Base-by-base conservation (phyloP, 2,888 invertebrate genomes). In the Ormia ochracea region DNA sequence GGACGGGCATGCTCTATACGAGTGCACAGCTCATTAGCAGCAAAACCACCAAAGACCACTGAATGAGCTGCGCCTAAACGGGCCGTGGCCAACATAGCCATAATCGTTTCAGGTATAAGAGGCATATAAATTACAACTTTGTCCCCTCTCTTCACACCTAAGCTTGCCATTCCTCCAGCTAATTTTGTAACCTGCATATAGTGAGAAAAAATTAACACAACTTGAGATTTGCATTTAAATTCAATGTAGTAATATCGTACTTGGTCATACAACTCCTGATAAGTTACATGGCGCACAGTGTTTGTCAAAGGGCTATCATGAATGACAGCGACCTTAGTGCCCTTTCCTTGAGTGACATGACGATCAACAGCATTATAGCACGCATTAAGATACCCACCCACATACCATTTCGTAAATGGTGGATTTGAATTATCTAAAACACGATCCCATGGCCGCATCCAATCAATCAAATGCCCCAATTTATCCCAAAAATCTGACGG, bases 121-220 rank as follows among this genome's bases (percentile, higher is more conserved):
- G 98, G 98, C 98, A 98, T 98, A 89, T 98, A 98, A 85, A 98
- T 96, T 1, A 98, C 91, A 1, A 98, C 96, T 0, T 95, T 90
- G 85, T 97, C 96, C 0, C 97, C 97, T 84, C 93, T 93, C 17
- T 90, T 89, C 1, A 98, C 96, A 0, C 97, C 97, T 65, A 95
- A 90, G 3, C 93, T 92, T 0, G 93, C 91, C 84, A 98, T 89
- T 38, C 94, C 95, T 1, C 96, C 96, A 0, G 97, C 96, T 52
- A 98, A 88, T 19, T 92, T 90, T 0, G 94, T 77, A 2, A 89
- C 83, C 85, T 86, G 23, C 10, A 7, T 19, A 19, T 23, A 33
- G n/a, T 9, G 19, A 36, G n/a, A 10, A 70, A 58, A 10, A 26
- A 14, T 10, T 2, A n/a, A 31, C n/a, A 31, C 14, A 41, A 41